phyloP scores from a whole-genome alignment of 1,140 invertebrate genomes.

The Caenorhabditis latens region DNA sequence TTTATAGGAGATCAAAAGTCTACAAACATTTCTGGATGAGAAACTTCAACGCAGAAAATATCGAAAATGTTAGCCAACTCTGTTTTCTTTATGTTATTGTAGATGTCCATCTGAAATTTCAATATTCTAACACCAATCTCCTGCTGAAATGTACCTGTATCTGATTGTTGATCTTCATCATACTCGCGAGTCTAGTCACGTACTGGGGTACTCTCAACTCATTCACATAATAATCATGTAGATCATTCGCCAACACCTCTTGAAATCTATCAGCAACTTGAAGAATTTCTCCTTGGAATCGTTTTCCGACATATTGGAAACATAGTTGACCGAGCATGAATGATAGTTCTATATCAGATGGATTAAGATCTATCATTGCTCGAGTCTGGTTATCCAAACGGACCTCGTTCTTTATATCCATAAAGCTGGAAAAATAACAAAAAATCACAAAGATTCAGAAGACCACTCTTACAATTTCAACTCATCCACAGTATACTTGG shows the following conservation, averaged over 20 bases:
- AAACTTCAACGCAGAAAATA: background rate
- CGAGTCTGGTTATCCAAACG: background rate
- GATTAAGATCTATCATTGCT: background rate
- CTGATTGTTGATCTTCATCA: background rate
- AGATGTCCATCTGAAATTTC: background rate
- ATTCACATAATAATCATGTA: constrained; percentile 7
- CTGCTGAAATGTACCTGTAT: background rate
- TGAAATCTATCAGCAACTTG: background rate
- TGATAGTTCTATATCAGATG: background rate
- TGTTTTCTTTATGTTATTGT: background rate
- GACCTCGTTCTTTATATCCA: background rate
- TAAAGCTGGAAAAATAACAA: too few relatives aligned
- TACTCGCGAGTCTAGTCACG: background rate
- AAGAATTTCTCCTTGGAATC: background rate
- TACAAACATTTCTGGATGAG: background rate
- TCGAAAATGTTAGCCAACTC: background rate
- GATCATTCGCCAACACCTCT: background rate
- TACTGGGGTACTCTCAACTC: background rate
- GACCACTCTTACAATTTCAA: too few relatives aligned
- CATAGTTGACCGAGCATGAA: background rate
- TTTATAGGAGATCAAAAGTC: background rate
- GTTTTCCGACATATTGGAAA: background rate
- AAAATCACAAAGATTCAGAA: too few relatives aligned
- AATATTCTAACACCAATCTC: background rate
- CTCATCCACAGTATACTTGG: too few relatives aligned